A percentile compares a stretch with the other conserved stretches of the same genome.
Evolutionary conservation across 2,888 invertebrate species (phyloP).

Genomic region (Tanypteryx hageni): DNA sequence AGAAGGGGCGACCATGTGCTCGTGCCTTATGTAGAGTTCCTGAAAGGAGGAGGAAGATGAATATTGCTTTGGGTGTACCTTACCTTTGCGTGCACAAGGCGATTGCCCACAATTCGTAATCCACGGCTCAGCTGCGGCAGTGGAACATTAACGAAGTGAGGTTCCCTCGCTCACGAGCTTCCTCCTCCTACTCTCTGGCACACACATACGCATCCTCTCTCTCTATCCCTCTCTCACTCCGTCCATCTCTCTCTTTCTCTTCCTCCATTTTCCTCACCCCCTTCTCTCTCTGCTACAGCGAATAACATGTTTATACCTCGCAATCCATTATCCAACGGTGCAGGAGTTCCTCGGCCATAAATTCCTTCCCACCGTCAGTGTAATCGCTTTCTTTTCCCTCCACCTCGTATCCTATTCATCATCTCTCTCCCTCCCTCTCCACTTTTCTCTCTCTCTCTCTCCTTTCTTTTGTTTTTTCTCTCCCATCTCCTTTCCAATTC

Average conservation of each 20-base stretch:
- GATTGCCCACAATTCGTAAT: slow-evolving; percentile 21
- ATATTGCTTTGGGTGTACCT: slow-evolving; percentile 22
- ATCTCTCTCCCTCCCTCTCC: not conserved
- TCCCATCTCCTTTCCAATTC: slow-evolving; percentile 3
- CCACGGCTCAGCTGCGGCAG: not conserved
- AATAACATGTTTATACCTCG: slow-evolving; percentile 58
- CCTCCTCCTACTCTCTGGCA: not conserved
- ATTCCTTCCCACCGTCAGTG: slow-evolving; percentile 56
- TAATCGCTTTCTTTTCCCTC: slow-evolving; percentile 60
- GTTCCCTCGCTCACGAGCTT: not conserved
- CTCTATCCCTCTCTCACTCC: not conserved
- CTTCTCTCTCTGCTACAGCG: not conserved
- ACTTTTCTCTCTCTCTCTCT: not conserved
- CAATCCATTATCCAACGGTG: slow-evolving; percentile 58
- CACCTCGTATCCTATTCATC: slow-evolving; percentile 41
- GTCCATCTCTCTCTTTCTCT: not conserved
- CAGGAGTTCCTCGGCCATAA: slow-evolving; percentile 39
- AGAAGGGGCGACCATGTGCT: not conserved
- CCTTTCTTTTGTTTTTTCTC: not conserved
- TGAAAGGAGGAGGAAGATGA: not conserved
- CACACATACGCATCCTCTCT: slow-evolving; percentile 9
- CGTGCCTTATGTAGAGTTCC: not conserved
- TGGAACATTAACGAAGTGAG: slow-evolving; percentile 21
- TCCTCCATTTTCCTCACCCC: not conserved
- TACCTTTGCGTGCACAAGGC: slow-evolving; percentile 44